These are phyloP conservation scores for Papilio polyxenes DNA, from an alignment of 1,140 invertebrate genomes.

Conservation along the genomic window DNA sequence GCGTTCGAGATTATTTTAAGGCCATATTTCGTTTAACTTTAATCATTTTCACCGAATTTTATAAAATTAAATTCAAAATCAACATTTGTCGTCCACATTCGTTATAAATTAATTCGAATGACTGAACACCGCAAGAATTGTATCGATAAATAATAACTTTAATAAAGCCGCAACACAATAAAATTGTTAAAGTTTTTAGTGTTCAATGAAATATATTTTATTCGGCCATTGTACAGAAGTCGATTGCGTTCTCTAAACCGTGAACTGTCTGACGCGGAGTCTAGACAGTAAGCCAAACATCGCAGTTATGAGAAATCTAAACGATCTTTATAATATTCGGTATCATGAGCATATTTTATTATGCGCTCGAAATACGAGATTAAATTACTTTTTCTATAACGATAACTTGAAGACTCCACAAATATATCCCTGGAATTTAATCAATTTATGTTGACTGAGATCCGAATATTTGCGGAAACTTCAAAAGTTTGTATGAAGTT, in stretches of 20 bases:
- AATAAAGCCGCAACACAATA: slow-evolving; percentile 21
- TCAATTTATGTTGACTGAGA: not conserved
- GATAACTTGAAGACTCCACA: not conserved
- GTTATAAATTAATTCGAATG: slow-evolving; percentile 3
- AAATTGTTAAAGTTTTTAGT: slow-evolving; percentile 27
- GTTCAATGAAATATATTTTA: slow-evolving; percentile 34
- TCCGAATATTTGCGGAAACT: too few relatives aligned
- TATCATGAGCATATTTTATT: not conserved
- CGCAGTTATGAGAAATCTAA: slow-evolving; percentile 5
- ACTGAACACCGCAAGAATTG: not conserved
- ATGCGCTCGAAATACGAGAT: not conserved
- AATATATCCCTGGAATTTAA: not conserved
- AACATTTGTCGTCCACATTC: not conserved
- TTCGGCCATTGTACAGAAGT: slow-evolving; percentile 14
- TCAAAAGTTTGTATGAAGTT: not conserved
- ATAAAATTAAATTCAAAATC: too few relatives aligned
- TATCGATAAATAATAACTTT: slow-evolving; percentile 30
- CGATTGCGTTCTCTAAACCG: slow-evolving; percentile 31
- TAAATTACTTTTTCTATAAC: not conserved
- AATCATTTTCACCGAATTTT: too few relatives aligned
- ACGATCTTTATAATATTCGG: slow-evolving; percentile 21
- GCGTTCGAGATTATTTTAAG: too few relatives aligned
- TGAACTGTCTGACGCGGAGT: slow-evolving; percentile 45
- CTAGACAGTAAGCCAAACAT: slow-evolving; percentile 42
- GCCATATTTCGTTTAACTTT: too few relatives aligned